Evolutionary conservation across 1,140 invertebrate genomes (phyloP).

Genomic region (Neodiprion lecontei): DNA sequence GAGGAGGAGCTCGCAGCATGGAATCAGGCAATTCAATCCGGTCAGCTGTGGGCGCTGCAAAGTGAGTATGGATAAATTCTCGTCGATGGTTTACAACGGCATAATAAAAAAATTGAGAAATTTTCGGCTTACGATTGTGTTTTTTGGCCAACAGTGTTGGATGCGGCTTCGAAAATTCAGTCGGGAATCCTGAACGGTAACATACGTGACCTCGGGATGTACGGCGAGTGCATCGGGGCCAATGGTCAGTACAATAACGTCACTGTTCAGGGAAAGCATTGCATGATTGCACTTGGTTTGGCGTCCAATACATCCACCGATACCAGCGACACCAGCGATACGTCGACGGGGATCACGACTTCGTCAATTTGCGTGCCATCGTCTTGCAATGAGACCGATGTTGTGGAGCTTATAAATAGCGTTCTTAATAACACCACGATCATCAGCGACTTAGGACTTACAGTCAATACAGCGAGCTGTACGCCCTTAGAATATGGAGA

Average conservation of each 20-base stretch:
- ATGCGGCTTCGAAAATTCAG: constrained; percentile 48
- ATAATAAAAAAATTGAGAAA: neutral
- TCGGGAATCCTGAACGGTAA: constrained; percentile 48
- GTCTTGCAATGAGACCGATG: constrained; percentile 23
- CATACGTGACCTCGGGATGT: constrained; percentile 45
- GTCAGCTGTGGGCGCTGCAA: constrained; percentile 29
- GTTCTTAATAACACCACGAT: neutral
- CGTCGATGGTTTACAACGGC: neutral
- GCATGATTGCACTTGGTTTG: constrained; percentile 28
- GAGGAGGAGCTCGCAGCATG: neutral
- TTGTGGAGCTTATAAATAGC: constrained; percentile 14
- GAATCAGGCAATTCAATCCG: neutral
- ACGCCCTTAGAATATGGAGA: constrained; percentile 11
- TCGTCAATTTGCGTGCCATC: constrained; percentile 35
- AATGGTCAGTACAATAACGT: constrained; percentile 10
- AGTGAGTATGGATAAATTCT: constrained; percentile 22
- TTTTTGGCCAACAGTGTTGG: constrained; percentile 42
- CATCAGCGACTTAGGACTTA: constrained; percentile 11
- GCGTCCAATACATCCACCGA: neutral
- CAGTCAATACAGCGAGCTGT: constrained; percentile 16
- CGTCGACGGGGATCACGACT: constrained; percentile 13
- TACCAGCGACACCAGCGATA: neutral
- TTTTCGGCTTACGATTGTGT: neutral
- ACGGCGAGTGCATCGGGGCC: constrained; percentile 44
- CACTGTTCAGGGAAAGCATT: constrained; percentile 31